Evolutionary conservation across 2,888 invertebrate genomes (phyloP).

Genomic region (Drosophila neotestacea): DNA sequence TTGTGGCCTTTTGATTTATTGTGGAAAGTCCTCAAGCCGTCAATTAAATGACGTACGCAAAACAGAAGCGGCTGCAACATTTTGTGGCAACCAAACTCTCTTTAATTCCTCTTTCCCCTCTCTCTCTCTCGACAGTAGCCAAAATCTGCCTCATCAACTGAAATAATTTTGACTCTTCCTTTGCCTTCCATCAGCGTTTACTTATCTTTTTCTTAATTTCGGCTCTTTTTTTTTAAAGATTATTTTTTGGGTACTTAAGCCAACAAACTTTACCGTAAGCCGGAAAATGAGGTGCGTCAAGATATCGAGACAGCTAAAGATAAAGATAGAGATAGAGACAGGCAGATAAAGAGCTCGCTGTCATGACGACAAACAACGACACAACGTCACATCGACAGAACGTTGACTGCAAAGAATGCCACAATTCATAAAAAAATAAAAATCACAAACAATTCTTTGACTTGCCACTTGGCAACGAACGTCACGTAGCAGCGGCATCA

Average conservation of each 20-base stretch:
- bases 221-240: slow-evolving; percentile 26
- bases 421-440: slow-evolving; percentile 68
- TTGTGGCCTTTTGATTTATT: slow-evolving; percentile 70
- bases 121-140: slow-evolving; percentile 16
- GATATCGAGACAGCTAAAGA: slow-evolving; percentile 16
- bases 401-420: slow-evolving; percentile 54
- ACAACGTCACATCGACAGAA: slow-evolving; percentile 18
- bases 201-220: slow-evolving; percentile 32
- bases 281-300: slow-evolving; percentile 75
- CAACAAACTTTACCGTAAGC: slow-evolving; percentile 51
- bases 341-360: slow-evolving; percentile 24
- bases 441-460: slow-evolving; percentile 64
- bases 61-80: slow-evolving; percentile 43
- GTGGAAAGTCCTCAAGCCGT: slow-evolving; percentile 66
- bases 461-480: slow-evolving; percentile 77
- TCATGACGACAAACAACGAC: slow-evolving; percentile 42
- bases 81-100: slow-evolving; percentile 1
- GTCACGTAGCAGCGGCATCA: slow-evolving; percentile 77
- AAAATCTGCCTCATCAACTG: slow-evolving; percentile 46
- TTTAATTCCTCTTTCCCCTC: not conserved
- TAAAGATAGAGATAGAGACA: slow-evolving; percentile 15
- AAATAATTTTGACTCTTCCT: not conserved
- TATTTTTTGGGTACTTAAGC: slow-evolving; percentile 15
- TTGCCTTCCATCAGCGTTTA: slow-evolving; percentile 17
- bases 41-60: slow-evolving; percentile 65